Evolutionary conservation across 2,797 vertebrate genomes (phyloP), one percentile per base, ranked within the genome.

Genomic region (Platyrinchus mystaceus): DNA sequence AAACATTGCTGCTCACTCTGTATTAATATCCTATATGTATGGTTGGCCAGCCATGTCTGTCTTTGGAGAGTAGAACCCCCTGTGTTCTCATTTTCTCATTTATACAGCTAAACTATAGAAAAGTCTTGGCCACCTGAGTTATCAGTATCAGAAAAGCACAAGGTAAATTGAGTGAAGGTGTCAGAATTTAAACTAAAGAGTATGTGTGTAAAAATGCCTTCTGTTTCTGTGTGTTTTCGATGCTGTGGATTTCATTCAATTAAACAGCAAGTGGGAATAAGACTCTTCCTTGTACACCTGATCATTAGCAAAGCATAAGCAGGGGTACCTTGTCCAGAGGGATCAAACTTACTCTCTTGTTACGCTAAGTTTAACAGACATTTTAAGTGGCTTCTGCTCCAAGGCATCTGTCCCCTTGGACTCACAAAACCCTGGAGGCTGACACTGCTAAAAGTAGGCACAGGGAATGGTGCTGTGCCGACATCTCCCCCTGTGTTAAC

Each of bases 41-140:
- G 41, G 52, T 67, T 84, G 66, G 43, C 70, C 66, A 90, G 83
- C 59, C 43, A 55, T 46, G 46, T 78, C 66, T 93, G 87, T 69
- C 90, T 86, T 81, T 69, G 32, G 85, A 91, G 87, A 87, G 28
- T 7, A 94, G 67, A 94, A 37, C 28, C 55, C 58, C 36, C 76
- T 71, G 76, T 73, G 62, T 41, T 90, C 85, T 75, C 76, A 55
- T 86, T 96, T 94, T 94, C 53, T 94, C 50, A 78, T 88, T 94
- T 91, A 55, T 49, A 49, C 28, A 73, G 66, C 26, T 60, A 44
- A 78, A n/a, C 28, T 52, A 23, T 2, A 3, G 86, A 80, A 52
- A 73, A 69, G 22, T 52, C 73, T 76, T 0, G 0, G 56, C 63
- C 69, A 84, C 44, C 52, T 49, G 85, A 69, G 59, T 81, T 69